These are phyloP conservation scores for Cosmia pyralina DNA, from an alignment of 2,888 invertebrate species.

Conservation along the genomic window DNA sequence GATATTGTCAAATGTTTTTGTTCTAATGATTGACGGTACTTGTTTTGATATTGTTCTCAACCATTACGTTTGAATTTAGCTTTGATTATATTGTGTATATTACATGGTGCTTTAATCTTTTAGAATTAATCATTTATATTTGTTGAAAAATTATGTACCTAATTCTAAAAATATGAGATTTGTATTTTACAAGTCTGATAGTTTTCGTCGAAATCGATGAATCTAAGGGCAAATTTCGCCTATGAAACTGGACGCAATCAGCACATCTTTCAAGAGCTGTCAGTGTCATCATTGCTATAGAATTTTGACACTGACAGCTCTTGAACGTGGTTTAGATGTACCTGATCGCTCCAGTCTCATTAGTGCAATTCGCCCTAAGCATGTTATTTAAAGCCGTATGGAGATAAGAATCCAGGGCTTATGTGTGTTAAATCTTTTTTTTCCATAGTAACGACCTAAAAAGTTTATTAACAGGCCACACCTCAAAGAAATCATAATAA, in stretches of 20 bases:
- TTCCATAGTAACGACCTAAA: neutral
- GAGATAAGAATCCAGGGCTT: neutral
- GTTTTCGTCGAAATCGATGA: neutral
- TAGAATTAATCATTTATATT: neutral
- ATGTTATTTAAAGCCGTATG: neutral
- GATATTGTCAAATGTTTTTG: slow-evolving; percentile 32
- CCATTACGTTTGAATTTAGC: neutral
- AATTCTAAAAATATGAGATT: neutral
- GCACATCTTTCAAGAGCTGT: neutral
- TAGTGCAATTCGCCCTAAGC: neutral
- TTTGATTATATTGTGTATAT: slow-evolving; percentile 3
- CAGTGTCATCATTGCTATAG: neutral
- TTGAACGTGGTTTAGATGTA: neutral
- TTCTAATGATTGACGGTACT: slow-evolving; percentile 25
- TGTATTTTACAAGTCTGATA: neutral
- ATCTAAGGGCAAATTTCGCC: neutral
- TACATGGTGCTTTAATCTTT: neutral
- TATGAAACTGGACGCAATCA: neutral
- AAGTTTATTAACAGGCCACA: slow-evolving; percentile 41
- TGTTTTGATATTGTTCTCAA: slow-evolving; percentile 26
- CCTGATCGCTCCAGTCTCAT: neutral
- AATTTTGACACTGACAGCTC: neutral
- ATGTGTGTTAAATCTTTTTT: neutral
- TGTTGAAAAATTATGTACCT: neutral
- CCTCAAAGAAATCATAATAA: slow-evolving; percentile 22